Base-by-base conservation (phyloP, 2,113 vertebrate genomes). In the Hoplias malabaricus region DNA sequence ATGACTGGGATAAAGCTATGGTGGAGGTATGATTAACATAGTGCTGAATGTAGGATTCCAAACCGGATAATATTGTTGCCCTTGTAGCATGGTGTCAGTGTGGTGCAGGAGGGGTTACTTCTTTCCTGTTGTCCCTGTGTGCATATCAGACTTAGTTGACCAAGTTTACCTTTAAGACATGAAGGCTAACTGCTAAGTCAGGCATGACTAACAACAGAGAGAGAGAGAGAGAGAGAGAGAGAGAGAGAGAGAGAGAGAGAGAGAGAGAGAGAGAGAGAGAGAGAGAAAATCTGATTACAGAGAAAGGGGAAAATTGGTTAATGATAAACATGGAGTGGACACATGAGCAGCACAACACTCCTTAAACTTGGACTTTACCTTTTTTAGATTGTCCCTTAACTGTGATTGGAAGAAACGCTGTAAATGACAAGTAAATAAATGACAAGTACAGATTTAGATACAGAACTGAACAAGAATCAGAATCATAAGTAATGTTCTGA, bases 101-200 rank as follows among this genome's bases (percentile, higher is more conserved):
- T 66, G 12, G 36, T 14, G 2, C 19, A 31, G 56, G 61, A 14
- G 21, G 46, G 69, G 48, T 29, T 34, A 34, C 25, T 21, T n/a
- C n/a, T n/a, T n/a, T n/a, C n/a, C 36, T 31, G 38, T 13, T 13
- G 19, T 29, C 7, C 68, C 23, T 36, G 21, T 38, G 21, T 9
- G 16, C 61, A 19, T 50, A 62, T 73, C 70, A 54, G 34, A 65
- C 38, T 66, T 14, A 34, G 19, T 66, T 70, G 67, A 71, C 57
- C 31, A 0, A 40, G 40, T 21, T 53, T 13, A 76, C 66, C 61
- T 50, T 38, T 34, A 42, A 65, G 54, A 29, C 33, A 61, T 61
- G n/a, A 10, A 7, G 42, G 43, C 19, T 43, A 53, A 53, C 16
- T 34, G 70, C 23, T 57, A 27, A 7, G n/a, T 77, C 16, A 34